Evolutionary conservation across 2,113 vertebrate genomes (phyloP).

Genomic region (Zosterops lateralis): DNA sequence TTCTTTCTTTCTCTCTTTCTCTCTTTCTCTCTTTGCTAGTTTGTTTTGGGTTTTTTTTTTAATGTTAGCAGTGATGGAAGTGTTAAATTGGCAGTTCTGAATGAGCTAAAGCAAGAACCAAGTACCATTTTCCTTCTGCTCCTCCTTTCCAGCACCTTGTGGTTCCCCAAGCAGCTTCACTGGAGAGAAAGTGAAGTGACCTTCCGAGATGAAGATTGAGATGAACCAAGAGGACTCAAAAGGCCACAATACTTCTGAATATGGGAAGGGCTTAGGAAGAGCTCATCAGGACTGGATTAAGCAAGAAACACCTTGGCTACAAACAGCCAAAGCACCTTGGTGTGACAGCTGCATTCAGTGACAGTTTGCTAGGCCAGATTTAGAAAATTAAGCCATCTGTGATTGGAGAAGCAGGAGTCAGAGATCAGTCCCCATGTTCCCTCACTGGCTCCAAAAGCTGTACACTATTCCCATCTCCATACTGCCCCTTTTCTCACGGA

Average conservation of each 20-base stretch:
- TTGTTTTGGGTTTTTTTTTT: background rate
- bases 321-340: background rate
- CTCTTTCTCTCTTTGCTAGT: no score
- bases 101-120: background rate
- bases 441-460: background rate
- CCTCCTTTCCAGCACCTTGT: background rate
- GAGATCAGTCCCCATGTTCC: background rate
- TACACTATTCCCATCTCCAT: background rate
- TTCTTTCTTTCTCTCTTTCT: no score
- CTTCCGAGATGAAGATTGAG: background rate
- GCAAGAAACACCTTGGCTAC: background rate
- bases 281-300: background rate
- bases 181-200: background rate
- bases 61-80: background rate
- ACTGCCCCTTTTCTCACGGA: background rate
- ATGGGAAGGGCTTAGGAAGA: background rate
- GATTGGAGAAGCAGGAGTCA: background rate
- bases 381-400: background rate
- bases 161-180: background rate
- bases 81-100: background rate
- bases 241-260: background rate
- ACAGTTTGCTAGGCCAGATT: background rate
- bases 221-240: background rate
- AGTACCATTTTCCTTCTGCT: background rate
- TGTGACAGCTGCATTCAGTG: fast-evolving